Evolutionary conservation across 23 tunicate genomes (phyloP), one percentile per base, ranked within the genome.

Genomic region (Botrylloides violaceus): DNA sequence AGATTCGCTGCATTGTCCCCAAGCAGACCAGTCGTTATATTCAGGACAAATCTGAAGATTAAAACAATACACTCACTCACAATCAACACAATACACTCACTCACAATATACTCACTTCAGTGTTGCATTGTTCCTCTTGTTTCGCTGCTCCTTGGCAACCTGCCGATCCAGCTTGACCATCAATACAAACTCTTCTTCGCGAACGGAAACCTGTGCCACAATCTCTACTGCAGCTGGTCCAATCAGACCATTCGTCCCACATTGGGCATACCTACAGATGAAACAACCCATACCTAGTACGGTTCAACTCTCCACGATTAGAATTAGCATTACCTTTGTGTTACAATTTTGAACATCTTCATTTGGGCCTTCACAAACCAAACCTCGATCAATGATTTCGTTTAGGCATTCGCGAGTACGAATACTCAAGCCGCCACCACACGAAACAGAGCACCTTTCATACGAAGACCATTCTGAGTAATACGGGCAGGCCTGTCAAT

Each of bases 401-500:
- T 81, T 73, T 58, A 71, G 27, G 43, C 97, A 90, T 36, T 56
- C 59, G 20, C 97, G 66, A 29, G 50, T 29, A 64, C 91, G 80
- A 3, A 29, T 38, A 2, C 61, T 21, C 5, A 58, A 27, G 6
- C 98, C 92, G 2, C 60, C 93, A 15, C 84, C 98, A 32, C 98
- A 93, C 15, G 72, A 37, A 3, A 27, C 75, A 1, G 76, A 43
- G 47, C 99, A 94, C 2, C 32, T 64, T 1, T 72, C 66, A 71
- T 64, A 78, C 18, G 70, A 21, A 66, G 77, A 78, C 91, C 92
- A 95, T 24, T 79, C 58, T 34, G 98, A 94, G 84, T 82, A 82
- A 34, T 65, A 63, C 5, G 86, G 92, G 57, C 98, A 94, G 22
- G 65, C 81, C 93, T 75, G 3, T 3, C 33, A 63, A 9, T 63